Percentiles rank a stretch among this genome's conserved stretches.
These are phyloP conservation scores for Bolborhynchus lineola DNA, from an alignment of 2,113 vertebrate genomes.

Conservation along the genomic window DNA sequence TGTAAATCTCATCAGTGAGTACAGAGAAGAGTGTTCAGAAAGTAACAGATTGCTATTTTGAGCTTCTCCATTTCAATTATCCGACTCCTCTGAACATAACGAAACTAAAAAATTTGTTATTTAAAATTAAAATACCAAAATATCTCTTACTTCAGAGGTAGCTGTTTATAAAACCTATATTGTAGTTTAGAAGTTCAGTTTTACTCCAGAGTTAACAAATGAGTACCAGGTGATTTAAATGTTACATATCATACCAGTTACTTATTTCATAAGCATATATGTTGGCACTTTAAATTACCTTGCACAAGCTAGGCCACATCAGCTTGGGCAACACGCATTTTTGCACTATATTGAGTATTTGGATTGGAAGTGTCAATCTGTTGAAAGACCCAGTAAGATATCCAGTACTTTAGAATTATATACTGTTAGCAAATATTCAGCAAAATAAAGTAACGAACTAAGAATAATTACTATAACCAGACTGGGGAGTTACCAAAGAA, in stretches of 20 bases:
- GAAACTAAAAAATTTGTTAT: not conserved
- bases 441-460: not conserved
- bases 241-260: not conserved
- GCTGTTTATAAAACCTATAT: not conserved
- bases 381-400: not conserved
- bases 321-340: not conserved
- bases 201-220: not conserved
- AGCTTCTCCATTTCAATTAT: not conserved
- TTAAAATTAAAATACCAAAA: not conserved
- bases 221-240: not conserved
- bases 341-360: not conserved
- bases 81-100: not conserved
- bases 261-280: not conserved
- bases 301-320: not conserved
- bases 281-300: not conserved
- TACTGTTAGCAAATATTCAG: not conserved
- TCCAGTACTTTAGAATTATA: not conserved
- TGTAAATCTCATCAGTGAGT: conserved; percentile 25
- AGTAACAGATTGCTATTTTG: not conserved
- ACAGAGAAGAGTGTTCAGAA: conserved; percentile 1
- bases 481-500: not conserved
- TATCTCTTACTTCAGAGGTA: not conserved
- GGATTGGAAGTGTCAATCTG: not conserved
- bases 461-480: not conserved
- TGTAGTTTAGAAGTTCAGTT: not conserved